Evolutionary conservation across 2,888 invertebrate genomes (phyloP).

Genomic region (Clistopyga incitator): DNA sequence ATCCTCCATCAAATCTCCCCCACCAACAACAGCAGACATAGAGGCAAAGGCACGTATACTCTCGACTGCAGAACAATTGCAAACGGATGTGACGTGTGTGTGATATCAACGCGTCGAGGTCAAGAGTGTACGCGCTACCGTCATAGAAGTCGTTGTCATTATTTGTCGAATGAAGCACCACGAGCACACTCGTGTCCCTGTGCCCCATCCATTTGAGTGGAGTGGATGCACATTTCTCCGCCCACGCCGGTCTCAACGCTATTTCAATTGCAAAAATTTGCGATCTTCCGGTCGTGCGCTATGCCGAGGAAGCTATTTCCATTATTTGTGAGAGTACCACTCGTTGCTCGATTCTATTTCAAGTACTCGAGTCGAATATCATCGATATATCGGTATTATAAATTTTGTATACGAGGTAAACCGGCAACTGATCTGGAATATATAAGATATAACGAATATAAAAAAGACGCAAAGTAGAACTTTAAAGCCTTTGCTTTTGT

Average conservation of each 20-base stretch:
- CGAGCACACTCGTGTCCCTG: constrained; percentile 1
- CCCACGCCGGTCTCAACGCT: not conserved
- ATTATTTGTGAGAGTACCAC: not conserved
- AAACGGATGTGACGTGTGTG: constrained; percentile 11
- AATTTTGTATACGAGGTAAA: not conserved
- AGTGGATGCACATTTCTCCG: constrained; percentile 25
- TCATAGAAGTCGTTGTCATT: constrained; percentile 22
- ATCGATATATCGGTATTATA: not conserved
- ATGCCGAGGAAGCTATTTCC: not conserved
- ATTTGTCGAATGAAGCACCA: constrained; percentile 11
- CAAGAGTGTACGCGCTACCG: constrained; percentile 14
- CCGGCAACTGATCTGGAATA: too few species aligned
- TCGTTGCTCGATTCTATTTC: not conserved
- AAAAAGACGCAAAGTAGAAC: too few species aligned
- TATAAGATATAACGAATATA: too few species aligned
- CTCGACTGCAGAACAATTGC: constrained; percentile 8
- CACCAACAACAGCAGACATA: not conserved
- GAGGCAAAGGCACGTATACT: not conserved
- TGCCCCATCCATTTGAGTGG: not conserved
- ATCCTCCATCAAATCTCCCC: not conserved
- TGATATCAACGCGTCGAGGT: constrained; percentile 19
- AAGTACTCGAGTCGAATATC: not conserved
- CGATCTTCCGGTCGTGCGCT: not conserved
- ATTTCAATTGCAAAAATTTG: constrained; percentile 5
- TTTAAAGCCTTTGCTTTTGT: too few species aligned